A percentile compares a stretch with the other conserved stretches of the same genome.
These are phyloP conservation scores for Pygoscelis antarcticus DNA, from an alignment of 2,113 vertebrate genomes.

Conservation along the genomic window DNA sequence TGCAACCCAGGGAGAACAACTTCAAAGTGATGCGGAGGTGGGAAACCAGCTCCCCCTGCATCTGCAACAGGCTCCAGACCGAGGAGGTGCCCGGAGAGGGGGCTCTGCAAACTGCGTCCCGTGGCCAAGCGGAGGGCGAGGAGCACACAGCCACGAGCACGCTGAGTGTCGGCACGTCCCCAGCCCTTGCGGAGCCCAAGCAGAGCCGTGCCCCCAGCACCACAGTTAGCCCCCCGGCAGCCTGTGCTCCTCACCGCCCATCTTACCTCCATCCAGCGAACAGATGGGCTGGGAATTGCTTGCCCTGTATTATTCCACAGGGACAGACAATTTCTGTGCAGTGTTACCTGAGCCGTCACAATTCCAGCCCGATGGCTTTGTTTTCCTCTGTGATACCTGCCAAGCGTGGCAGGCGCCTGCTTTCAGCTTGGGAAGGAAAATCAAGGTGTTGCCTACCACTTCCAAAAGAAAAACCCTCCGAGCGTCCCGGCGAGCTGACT, in stretches of 20 bases:
- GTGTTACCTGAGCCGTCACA: fast-evolving
- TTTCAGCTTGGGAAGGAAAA: not conserved
- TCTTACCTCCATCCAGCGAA: not conserved
- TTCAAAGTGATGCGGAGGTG: fast-evolving
- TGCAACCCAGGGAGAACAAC: not conserved
- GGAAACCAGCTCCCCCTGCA: not conserved
- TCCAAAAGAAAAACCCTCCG: not conserved
- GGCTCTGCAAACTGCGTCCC: not conserved
- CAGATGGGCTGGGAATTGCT: not conserved
- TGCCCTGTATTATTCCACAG: not conserved
- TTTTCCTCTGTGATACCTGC: not conserved
- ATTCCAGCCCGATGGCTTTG: fast-evolving
- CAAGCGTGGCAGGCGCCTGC: not conserved
- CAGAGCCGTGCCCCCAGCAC: fast-evolving
- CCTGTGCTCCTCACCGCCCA: not conserved
- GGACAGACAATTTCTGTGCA: not conserved
- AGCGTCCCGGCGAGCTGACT: not conserved
- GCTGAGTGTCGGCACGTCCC: not conserved
- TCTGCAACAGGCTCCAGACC: fast-evolving
- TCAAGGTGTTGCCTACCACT: not conserved
- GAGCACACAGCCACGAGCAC: not conserved
- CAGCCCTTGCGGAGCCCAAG: not conserved
- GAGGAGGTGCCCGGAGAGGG: fast-evolving
- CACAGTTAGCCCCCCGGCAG: no score
- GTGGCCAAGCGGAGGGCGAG: not conserved